These are phyloP conservation scores for Cranoglanis bouderius DNA, from an alignment of 2,113 vertebrate genomes.

Conservation along the genomic window DNA sequence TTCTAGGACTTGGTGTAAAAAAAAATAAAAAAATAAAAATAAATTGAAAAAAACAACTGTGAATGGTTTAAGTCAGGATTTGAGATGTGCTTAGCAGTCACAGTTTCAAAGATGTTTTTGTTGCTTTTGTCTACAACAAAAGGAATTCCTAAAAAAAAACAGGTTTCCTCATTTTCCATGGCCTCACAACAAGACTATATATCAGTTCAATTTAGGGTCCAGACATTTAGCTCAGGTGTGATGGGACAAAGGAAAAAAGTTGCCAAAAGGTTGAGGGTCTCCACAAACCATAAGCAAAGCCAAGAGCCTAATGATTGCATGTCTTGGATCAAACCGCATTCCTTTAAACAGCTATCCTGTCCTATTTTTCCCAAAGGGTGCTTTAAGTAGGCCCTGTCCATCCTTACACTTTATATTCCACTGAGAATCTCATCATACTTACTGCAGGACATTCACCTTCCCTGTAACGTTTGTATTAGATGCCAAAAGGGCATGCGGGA, in stretches of 20 bases:
- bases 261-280: background rate
- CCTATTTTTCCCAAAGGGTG: background rate
- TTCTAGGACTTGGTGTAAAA: background rate
- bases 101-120: background rate
- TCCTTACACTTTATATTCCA: conserved; percentile 10
- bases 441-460: background rate
- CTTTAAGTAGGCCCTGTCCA: conserved; percentile 5
- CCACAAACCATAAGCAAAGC: background rate
- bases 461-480: background rate
- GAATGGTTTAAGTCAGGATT: background rate
- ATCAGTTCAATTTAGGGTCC: background rate
- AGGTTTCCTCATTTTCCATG: background rate
- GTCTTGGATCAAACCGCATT: background rate
- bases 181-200: background rate
- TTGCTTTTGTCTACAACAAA: background rate
- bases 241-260: background rate
- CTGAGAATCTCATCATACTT: conserved; percentile 8
- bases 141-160: background rate
- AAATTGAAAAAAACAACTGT: background rate
- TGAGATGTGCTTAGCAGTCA: background rate
- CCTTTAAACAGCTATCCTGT: background rate
- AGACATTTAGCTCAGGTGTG: background rate
- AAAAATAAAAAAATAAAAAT: background rate
- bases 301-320: background rate
- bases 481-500: conserved; percentile 16